Percentiles rank a stretch among this genome's conserved stretches.
phyloP scores from a whole-genome alignment of 2,797 vertebrate species.

The Acanthornis magna region DNA sequence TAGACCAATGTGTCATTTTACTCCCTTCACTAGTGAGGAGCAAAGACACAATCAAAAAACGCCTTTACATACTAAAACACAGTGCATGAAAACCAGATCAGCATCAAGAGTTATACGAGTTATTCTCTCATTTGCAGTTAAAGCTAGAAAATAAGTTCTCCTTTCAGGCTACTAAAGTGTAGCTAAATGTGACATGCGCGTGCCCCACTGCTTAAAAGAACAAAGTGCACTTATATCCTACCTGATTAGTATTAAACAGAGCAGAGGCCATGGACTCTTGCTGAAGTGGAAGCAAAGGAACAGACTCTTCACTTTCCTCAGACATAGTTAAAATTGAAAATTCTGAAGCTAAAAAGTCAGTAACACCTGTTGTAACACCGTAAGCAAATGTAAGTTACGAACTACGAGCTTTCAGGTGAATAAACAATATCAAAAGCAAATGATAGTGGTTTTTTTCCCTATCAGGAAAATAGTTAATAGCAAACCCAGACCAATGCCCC shows the following conservation, averaged over 20 bases:
- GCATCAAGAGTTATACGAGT: not conserved
- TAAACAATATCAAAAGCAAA: conserved; percentile 52
- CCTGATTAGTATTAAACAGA: conserved; percentile 58
- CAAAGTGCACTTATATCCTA: conserved; percentile 54
- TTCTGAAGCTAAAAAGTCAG: conserved; percentile 66
- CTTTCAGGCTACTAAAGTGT: not conserved
- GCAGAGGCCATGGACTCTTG: conserved; percentile 58
- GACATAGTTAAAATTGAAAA: conserved; percentile 71
- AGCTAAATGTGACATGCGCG: not conserved
- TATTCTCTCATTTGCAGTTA: not conserved
- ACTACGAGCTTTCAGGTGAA: conserved; percentile 44
- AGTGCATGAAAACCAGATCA: not conserved
- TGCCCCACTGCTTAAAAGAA: conserved; percentile 53
- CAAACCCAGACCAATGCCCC: conserved; percentile 43
- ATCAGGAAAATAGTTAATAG: conserved; percentile 60
- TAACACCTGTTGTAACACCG: conserved; percentile 60
- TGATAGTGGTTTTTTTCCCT: not conserved
- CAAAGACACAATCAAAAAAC: not conserved
- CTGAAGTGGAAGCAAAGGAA: conserved; percentile 69
- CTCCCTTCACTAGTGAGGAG: not conserved
- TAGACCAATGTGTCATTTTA: not conserved
- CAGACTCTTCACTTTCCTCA: conserved; percentile 64
- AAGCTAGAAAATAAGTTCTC: not conserved
- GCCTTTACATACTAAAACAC: not conserved
- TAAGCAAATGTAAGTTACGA: conserved; percentile 46